Evolutionary conservation across 2,888 invertebrate genomes (phyloP), one percentile per base, ranked within the genome.

Genomic region (Xanthia togata): DNA sequence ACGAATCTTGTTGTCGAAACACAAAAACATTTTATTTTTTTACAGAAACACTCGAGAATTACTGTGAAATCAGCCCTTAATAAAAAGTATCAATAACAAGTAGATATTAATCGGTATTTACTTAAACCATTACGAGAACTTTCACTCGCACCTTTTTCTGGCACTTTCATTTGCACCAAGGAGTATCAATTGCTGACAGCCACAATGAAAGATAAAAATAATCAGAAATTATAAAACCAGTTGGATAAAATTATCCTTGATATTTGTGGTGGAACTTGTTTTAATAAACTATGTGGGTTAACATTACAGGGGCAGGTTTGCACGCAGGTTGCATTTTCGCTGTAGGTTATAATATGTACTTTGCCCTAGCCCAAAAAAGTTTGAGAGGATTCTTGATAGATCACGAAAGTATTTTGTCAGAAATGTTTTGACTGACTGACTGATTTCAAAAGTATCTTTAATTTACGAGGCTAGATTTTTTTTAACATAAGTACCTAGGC

Each of bases 71-170:
- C 31, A 23, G 23, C 23, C 53, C 69, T 72, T 41, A 65, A 38
- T 31, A 31, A 1, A 31, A 59, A 59, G 31, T 14, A 20, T 38
- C 20, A 41, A 53, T 44, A 62, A 38, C 31, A 65, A 55, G 60
- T 20, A 20, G 1, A 53, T 55, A 53, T 60, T 70, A 63, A 59
- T 53, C 11, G n/a, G 53, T 57, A 64, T 70, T 63, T 64, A 67
- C 59, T 60, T 57, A 35, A 41, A 23, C 53, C 59, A 69, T 62
- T 41, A 59, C 71, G 87, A 78, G 90, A 90, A 89, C 91, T 91
- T 91, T 91, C 91, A 86, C 91, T 87, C 31, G 73, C 73, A 75
- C 78, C 70, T 82, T 83, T 82, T 85, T 83, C 79, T 85, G 76
- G 67, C 76, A 87, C 87, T 89, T 89, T 89, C 90, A 77, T 85